A percentile compares a stretch with the other conserved stretches of the same genome.
These are phyloP conservation scores for Macrosoma leucophasiata DNA, from an alignment of 2,888 invertebrate species.

Conservation along the genomic window DNA sequence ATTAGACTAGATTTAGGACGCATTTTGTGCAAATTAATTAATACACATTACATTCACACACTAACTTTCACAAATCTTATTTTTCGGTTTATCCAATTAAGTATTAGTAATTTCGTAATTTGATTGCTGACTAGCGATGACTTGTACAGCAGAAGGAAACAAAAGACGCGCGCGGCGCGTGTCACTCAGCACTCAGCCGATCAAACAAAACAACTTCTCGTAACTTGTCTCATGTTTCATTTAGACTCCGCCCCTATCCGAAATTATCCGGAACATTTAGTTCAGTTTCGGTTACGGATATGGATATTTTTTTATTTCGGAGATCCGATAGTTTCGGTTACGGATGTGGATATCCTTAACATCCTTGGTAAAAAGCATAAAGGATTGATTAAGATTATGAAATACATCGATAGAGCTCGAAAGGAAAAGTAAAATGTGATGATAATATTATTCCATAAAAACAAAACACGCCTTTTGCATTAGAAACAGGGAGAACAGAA, in stretches of 20 bases:
- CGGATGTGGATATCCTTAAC: no score
- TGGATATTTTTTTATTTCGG: no score
- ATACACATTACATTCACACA: neutral
- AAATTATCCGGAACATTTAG: no score
- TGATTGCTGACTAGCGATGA: neutral
- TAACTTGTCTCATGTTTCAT: constrained; percentile 7
- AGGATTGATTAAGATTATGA: no score
- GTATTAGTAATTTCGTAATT: constrained; percentile 1
- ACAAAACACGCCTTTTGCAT: no score
- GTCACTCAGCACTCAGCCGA: constrained; percentile 5
- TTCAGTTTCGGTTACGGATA: no score
- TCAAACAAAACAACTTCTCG: constrained; percentile 9
- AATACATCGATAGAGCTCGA: no score
- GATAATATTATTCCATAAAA: no score
- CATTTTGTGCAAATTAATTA: constrained; percentile 7
- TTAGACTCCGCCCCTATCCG: constrained; percentile 10
- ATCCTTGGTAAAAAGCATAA: no score
- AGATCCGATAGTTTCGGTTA: no score
- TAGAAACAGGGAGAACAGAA: no score
- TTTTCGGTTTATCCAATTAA: constrained; percentile 2
- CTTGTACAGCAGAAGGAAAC: constrained; percentile 3
- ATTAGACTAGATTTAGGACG: constrained; percentile 13
- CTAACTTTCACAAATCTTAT: constrained; percentile 3
- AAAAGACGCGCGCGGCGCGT: constrained; percentile 3
- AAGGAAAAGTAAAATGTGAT: no score